phyloP scores from a whole-genome alignment of 2,888 invertebrate genomes.

The Ophonus ardosiacus region DNA sequence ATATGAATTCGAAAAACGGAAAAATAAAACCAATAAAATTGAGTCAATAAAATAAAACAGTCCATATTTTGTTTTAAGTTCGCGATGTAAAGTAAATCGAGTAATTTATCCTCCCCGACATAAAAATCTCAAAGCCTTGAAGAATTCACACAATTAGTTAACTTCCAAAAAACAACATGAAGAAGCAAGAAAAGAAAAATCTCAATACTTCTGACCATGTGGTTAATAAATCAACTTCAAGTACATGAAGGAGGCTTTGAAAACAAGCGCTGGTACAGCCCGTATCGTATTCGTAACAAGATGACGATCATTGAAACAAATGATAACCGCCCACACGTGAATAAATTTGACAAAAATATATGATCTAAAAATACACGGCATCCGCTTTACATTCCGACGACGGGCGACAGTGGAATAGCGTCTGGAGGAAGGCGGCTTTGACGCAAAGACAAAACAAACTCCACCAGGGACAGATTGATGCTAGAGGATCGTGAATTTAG shows the following conservation, averaged over 20 bases:
- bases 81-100: background rate
- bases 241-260: conserved; percentile 5
- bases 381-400: conserved; percentile 26
- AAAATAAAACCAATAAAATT: background rate
- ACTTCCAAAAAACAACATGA: background rate
- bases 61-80: background rate
- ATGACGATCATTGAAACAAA: conserved; percentile 31
- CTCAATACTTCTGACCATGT: conserved; percentile 23
- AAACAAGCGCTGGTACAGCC: background rate
- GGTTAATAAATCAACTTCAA: conserved; percentile 34
- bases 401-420: background rate
- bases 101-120: conserved; percentile 3
- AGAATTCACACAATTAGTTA: conserved; percentile 13
- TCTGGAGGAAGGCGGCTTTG: conserved; percentile 2
- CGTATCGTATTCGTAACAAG: conserved; percentile 1
- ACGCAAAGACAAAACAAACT: conserved; percentile 34
- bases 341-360: conserved; percentile 40
- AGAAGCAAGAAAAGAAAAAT: conserved; percentile 5
- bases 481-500: background rate
- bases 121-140: background rate
- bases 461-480: conserved; percentile 3
- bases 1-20: background rate
- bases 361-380: conserved; percentile 29
- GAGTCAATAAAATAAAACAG: background rate
- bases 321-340: conserved; percentile 37